Evolutionary conservation across 2,113 vertebrate species (phyloP).

Genomic region (Brachyhypopomus gauderio): DNA sequence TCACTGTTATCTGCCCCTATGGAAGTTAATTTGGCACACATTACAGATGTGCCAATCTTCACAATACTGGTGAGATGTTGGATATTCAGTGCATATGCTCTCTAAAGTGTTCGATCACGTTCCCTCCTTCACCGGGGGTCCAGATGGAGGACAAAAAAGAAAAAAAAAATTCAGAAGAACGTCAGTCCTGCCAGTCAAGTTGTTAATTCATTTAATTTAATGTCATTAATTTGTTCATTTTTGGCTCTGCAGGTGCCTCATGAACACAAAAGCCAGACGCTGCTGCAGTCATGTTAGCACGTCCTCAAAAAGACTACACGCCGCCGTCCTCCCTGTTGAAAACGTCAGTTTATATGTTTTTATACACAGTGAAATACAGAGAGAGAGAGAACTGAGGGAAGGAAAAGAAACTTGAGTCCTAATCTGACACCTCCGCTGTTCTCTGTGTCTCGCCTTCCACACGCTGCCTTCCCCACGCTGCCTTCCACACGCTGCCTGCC

Average conservation of each 20-base stretch:
- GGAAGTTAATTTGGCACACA: background rate
- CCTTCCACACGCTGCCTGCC: constrained; percentile 31
- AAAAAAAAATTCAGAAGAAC: constrained; percentile 10
- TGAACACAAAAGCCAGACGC: constrained; percentile 28
- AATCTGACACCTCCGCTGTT: constrained; percentile 7
- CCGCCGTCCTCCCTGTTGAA: constrained; percentile 31
- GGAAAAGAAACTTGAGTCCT: background rate
- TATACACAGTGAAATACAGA: constrained; percentile 6
- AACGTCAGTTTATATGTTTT: constrained; percentile 33
- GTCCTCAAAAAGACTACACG: constrained; percentile 25
- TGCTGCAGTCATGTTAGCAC: constrained; percentile 12
- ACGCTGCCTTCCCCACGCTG: constrained; percentile 24
- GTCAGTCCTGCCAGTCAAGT: constrained; percentile 49
- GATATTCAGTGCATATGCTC: background rate
- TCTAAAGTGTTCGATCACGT: constrained; percentile 16
- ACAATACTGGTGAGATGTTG: background rate
- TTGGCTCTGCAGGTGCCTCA: constrained; percentile 27
- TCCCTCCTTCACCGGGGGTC: background rate
- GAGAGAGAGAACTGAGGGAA: background rate
- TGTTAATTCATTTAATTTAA: constrained; percentile 33
- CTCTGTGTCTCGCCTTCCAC: constrained; percentile 34
- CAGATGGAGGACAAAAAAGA: background rate
- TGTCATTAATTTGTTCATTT: background rate
- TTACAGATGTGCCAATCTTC: background rate
- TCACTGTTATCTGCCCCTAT: background rate